phyloP scores from a whole-genome alignment of 2,113 vertebrate genomes.

The Eurystomus gularis region DNA sequence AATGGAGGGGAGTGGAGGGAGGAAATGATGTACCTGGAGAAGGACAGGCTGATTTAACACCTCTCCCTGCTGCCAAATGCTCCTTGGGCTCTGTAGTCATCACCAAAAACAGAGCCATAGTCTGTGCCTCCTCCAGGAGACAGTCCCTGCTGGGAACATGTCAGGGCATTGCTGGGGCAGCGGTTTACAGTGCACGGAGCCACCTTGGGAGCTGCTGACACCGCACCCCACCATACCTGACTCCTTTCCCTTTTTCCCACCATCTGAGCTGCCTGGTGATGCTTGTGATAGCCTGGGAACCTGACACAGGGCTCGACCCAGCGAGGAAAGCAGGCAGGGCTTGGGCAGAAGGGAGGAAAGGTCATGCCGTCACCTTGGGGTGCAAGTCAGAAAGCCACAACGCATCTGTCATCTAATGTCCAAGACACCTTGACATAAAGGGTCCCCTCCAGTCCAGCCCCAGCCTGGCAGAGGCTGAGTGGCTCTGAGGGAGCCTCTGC shows the following conservation, averaged over 20 bases:
- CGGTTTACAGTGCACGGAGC: not conserved
- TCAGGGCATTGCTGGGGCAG: not conserved
- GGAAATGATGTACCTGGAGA: not conserved
- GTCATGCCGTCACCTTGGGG: not conserved
- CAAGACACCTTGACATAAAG: too few species aligned
- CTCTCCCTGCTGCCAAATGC: not conserved
- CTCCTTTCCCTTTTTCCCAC: not conserved
- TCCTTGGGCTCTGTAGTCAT: not conserved
- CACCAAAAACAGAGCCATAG: not conserved
- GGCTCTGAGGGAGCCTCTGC: not conserved
- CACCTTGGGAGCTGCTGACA: not conserved
- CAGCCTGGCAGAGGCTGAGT: not conserved
- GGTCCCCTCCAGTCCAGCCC: not conserved
- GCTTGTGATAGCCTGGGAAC: not conserved
- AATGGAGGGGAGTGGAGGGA: not conserved
- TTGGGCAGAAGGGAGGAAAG: not conserved
- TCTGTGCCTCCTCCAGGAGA: not conserved
- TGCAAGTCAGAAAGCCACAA: not conserved
- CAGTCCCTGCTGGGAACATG: not conserved
- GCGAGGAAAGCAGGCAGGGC: not conserved
- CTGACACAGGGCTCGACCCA: not conserved
- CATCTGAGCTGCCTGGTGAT: not conserved
- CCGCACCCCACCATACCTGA: not conserved
- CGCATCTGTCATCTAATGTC: accelerated
- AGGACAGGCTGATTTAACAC: not conserved